These are phyloP conservation scores for Drosophila rufa DNA, from an alignment of 1,140 invertebrate genomes.

Conservation along the genomic window DNA sequence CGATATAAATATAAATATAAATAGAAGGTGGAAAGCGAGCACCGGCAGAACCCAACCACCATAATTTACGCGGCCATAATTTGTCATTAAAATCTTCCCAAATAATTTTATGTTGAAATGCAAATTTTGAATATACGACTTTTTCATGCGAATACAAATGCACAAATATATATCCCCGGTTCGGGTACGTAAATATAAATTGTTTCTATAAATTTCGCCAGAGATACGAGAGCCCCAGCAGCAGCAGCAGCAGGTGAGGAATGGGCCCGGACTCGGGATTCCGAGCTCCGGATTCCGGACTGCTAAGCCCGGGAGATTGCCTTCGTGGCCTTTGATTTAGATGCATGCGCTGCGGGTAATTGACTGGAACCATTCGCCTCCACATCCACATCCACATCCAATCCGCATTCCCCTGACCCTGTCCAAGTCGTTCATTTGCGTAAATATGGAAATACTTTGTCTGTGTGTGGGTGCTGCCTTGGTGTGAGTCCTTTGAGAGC, in stretches of 20 bases:
- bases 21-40: conserved; percentile 25
- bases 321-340: conserved; percentile 56
- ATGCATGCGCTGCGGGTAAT: conserved; percentile 54
- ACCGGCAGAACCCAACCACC: conserved; percentile 22
- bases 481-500: conserved; percentile 26
- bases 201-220: conserved; percentile 68
- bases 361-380: conserved; percentile 57
- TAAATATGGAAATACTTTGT: conserved; percentile 48
- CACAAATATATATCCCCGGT: conserved; percentile 21
- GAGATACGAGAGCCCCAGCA: conserved; percentile 23
- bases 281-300: conserved; percentile 15
- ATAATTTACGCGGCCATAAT: conserved; percentile 84
- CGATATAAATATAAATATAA: conserved; percentile 69
- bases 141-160: conserved; percentile 50
- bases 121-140: conserved; percentile 79
- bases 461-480: conserved; percentile 7
- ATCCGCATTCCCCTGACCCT: conserved; percentile 22
- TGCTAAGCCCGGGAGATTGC: conserved; percentile 44
- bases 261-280: conserved; percentile 20
- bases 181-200: conserved; percentile 47
- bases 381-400: conserved; percentile 2
- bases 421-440: conserved; percentile 50
- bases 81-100: conserved; percentile 84
- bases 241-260: conserved; percentile 39
- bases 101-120: conserved; percentile 84